A percentile compares a stretch with the other conserved stretches of the same genome.
Conservation (phyloP, 2,113 vertebrate species). For the Origma solitaria region DNA sequence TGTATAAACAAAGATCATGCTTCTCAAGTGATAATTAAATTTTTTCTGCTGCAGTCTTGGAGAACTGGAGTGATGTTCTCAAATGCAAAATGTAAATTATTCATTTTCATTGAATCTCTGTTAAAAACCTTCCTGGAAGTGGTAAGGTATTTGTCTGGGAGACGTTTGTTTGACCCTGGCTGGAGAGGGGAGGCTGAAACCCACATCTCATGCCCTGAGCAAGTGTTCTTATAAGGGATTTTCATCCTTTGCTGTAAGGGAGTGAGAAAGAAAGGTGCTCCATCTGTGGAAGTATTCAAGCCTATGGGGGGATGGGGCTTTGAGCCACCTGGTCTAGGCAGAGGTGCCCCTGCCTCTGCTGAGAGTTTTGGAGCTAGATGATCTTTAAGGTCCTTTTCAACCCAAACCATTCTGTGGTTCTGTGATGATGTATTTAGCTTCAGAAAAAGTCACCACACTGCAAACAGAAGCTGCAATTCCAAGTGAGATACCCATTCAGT, state of each 20-base stretch:
- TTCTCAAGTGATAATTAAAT: not conserved
- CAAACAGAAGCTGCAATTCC: not conserved
- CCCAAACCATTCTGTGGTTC: not conserved
- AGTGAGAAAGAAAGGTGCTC: not conserved
- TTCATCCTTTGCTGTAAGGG: not conserved
- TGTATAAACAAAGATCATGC: not conserved
- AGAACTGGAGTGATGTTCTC: not conserved
- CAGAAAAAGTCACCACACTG: not conserved
- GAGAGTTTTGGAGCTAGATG: not conserved
- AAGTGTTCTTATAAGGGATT: not conserved
- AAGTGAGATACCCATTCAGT: accelerated
- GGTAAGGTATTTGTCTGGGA: not conserved
- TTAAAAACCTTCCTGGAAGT: not conserved
- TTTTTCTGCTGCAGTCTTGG: not conserved
- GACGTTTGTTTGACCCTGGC: not conserved
- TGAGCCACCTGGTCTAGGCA: not conserved
- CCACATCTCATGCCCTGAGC: accelerated
- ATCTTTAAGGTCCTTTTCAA: not conserved
- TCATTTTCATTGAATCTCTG: not conserved
- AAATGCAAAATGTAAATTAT: not conserved
- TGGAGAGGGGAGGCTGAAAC: not conserved
- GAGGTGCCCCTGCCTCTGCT: not conserved
- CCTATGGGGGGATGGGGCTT: not conserved
- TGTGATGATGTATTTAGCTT: not conserved
- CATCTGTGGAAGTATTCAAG: not conserved